Conservation (phyloP, 2,888 invertebrate species). For the Criorhina ranunculi region DNA sequence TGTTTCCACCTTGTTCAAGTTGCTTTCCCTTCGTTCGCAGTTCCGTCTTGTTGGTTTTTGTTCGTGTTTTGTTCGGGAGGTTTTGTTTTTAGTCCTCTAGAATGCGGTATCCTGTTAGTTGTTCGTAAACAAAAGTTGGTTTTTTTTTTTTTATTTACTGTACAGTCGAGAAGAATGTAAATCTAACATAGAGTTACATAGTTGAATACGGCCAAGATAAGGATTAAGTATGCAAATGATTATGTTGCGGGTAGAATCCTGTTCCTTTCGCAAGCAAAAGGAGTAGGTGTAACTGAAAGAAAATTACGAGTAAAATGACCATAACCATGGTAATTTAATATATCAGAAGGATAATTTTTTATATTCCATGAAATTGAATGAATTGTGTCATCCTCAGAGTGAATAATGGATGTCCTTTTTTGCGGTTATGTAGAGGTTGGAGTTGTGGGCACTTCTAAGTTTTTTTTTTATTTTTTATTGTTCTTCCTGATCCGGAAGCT, state of each 20-base stretch:
- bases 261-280: not conserved
- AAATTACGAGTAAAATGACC: conserved; percentile 38
- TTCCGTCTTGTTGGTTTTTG: conserved; percentile 32
- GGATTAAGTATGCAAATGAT: conserved; percentile 72
- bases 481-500: not conserved
- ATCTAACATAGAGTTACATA: conserved; percentile 18
- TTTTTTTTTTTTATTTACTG: not conserved
- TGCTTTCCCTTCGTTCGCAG: conserved; percentile 29
- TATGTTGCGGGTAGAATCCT: conserved; percentile 42
- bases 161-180: conserved; percentile 3
- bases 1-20: conserved; percentile 61
- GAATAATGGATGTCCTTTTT: conserved; percentile 21
- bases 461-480: not conserved
- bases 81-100: conserved; percentile 53
- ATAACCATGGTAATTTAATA: conserved; percentile 26
- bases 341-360: conserved; percentile 13
- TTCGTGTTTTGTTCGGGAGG: conserved; percentile 30
- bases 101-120: conserved; percentile 53
- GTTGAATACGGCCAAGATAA: conserved; percentile 38
- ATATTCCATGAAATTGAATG: conserved; percentile 17
- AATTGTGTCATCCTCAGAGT: not conserved
- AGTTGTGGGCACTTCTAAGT: not conserved
- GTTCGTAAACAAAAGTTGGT: conserved; percentile 46
- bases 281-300: conserved; percentile 23
- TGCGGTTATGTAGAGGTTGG: too few relatives aligned